These are phyloP conservation scores for Erpobdella octoculata DNA, from an alignment of 2,888 invertebrate genomes.

Conservation along the genomic window DNA sequence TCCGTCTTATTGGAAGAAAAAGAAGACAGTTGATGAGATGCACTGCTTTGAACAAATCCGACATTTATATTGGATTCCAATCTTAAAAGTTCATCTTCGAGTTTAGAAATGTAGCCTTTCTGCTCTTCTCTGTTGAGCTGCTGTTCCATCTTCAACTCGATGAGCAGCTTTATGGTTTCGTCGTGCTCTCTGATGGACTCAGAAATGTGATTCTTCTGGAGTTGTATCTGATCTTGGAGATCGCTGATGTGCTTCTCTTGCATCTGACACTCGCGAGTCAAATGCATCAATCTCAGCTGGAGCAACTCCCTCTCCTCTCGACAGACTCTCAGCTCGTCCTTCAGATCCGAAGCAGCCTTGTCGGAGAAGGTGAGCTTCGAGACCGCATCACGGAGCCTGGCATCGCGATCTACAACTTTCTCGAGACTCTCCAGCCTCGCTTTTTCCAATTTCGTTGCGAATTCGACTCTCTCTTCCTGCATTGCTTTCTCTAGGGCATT, in stretches of 20 bases:
- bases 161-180: conserved; percentile 32
- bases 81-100: conserved; percentile 29
- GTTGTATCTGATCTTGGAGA: conserved; percentile 28
- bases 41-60: neutral
- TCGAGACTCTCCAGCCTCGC: conserved; percentile 24
- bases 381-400: conserved; percentile 8
- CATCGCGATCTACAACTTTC: conserved; percentile 3
- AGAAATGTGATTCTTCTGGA: conserved; percentile 28
- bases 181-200: conserved; percentile 34
- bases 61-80: conserved; percentile 28
- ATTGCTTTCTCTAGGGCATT: conserved; percentile 28
- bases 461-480: conserved; percentile 29
- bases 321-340: conserved; percentile 26
- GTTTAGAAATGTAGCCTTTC: conserved; percentile 27
- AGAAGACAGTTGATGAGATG: too few species aligned
- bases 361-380: conserved; percentile 29
- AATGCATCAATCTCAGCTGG: conserved; percentile 29
- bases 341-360: conserved; percentile 15
- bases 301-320: conserved; percentile 33
- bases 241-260: conserved; percentile 31
- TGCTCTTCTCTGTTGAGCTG: conserved; percentile 28
- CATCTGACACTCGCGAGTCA: conserved; percentile 32
- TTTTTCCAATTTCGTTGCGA: conserved; percentile 20
- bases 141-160: conserved; percentile 32
- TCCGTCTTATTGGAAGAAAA: too few species aligned